Base-by-base conservation (phyloP, 1,140 invertebrate genomes). In the Temnothorax longispinosus region DNA sequence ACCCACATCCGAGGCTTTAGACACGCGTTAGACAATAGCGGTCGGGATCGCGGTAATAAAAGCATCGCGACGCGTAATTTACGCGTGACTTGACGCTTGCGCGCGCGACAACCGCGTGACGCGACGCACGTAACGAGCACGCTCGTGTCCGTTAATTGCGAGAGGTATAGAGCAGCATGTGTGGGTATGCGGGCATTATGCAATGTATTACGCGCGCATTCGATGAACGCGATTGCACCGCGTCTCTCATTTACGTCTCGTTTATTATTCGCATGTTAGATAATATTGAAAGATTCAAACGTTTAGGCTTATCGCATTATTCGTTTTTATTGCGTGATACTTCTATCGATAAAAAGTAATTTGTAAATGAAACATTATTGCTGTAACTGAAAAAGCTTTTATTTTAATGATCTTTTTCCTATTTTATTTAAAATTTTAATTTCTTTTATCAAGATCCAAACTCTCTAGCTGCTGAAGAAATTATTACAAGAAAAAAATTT, bases 11-110 rank as follows among this genome's bases (percentile, higher is more conserved):
- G 71, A 38, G 13, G 41, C 38, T 41, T 47, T 41, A 76, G 54
- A 76, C 52, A 32, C 6, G 13, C 21, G 56, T 15, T 62, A 77
- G 75, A 77, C 72, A 75, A 75, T 75, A 64, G 75, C 27, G 32
- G 35, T 32, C 41, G 38, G 38, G 21, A 32, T 62, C 35, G 11
- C 18, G 52, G 32, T 60, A 62, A 62, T 62, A 44, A 62, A 62
- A 77, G 75, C 52, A 47, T 62, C 21, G 56, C 75, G 35, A 64
- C 38, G 38, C 75, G 56, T 64, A 77, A 77, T 77, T 77, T 62
- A 38, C 75, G n/a, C 75, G 56, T 56, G 75, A 64, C 41, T 75
- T 56, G 35, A 56, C 72, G 50, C 71, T 50, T 50, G 50, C 50
- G 71, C 27, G 72, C 13, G 52, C 44, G 44, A 56, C 52, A 62